Base-by-base conservation (phyloP, 2,797 vertebrate genomes). In the Carduelis carduelis region DNA sequence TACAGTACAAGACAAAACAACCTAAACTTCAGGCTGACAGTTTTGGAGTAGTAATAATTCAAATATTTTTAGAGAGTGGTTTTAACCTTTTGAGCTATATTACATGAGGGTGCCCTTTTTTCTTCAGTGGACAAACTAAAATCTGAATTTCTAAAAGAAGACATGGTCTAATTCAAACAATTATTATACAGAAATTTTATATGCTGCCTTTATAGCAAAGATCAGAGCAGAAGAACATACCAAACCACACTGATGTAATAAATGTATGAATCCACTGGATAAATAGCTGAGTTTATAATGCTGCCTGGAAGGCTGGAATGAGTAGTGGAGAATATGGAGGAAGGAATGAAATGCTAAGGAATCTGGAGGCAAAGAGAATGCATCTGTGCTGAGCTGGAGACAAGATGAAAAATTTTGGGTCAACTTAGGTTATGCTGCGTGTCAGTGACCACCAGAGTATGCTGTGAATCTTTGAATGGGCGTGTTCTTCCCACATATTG, bases 381-480 rank as follows among this genome's bases (percentile, higher is more conserved):
- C 57, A 24, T 69, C 12, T 69, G 4, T 47, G 72, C 46, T 72
- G 30, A 77, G 19, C 17, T 75, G 39, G 34, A 75, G 43, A 59
- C 23, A 2, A 10, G 21, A 55, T 55, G 28, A 69, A 72, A 76
- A 21, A 6, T 41, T 90, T 84, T 66, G 49, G 50, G 84, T 82
- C 89, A 93, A 10, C 12, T 83, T 59, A 89, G 74, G 74, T 89
- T 92, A 89, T 2, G 23, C 41, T 91, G 59, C 1, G 4, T 65
- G 35, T 53, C 32, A 49, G 22, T 70, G 87, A 70, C 89, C 81
- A 89, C 66, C 84, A 87, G 91, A 96, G 75, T 91, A 92, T 87
- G 87, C 89, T 90, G 78, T 72, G 63, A 94, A 94, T 69, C 91
- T 90, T 84, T 2, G 2, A 70, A 90, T 56, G 47, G 70, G 28